Evolutionary conservation across 2,888 invertebrate genomes (phyloP), one percentile per base, ranked within the genome.

Genomic region (Parnassius apollo): DNA sequence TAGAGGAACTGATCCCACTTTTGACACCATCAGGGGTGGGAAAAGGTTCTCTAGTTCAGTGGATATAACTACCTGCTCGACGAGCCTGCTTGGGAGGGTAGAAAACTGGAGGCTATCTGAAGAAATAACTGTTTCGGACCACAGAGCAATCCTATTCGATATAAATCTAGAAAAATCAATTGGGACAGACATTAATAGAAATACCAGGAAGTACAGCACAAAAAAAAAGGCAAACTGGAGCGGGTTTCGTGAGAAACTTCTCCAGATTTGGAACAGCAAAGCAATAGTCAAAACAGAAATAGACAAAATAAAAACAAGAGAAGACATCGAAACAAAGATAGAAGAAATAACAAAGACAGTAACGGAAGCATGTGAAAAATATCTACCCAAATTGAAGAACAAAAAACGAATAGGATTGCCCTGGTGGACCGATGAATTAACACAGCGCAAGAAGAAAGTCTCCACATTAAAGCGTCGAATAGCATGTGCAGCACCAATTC

Each of bases 401-500:
- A 48, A 48, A 48, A 48, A 2, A 48, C 48, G 48, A n/a, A 48
- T 48, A 2, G 48, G 48, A 12, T 48, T 48, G 48, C 48, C 48
- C 12, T 48, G 48, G 48, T 48, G n/a, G n/a, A 48, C 48, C 48
- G n/a, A 48, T 2, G 48, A 48, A 12, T 2, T 7, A 44, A 4
- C 25, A 2, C 2, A 25, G n/a, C n/a, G n/a, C n/a, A n/a, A n/a
- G n/a, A 25, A 25, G 25, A 3, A 25, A 25, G 25, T 25, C 25
- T 25, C 25, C 25, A 25, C 2, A 7, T 45, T n/a, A 11, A 61
- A 48, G 13, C 52, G 61, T 4, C 12, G 61, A 11, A 59, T 65
- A 2, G 10, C 55, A 2, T 55, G 56, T 35, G 62, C 66, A 11
- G 62, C 62, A 0, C 57, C 51, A 8, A 10, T 10, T 10, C 45